Evolutionary conservation across 2,888 invertebrate genomes (phyloP), one percentile per base, ranked within the genome.

Genomic region (Yponomeuta plumbellus): DNA sequence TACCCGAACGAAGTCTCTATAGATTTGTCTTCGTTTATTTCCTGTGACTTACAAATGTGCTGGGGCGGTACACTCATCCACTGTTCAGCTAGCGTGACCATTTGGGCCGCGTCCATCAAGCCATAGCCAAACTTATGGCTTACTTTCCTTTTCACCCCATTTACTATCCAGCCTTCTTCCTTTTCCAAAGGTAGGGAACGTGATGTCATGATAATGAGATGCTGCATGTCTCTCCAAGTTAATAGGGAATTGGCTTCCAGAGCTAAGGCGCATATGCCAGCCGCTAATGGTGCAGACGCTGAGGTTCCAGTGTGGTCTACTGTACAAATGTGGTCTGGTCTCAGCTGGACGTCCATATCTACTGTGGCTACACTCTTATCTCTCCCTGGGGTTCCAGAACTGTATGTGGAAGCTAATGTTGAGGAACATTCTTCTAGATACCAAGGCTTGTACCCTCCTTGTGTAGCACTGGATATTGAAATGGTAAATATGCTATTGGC

Each of bases 341-440:
- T 92, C 68, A 97, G 90, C 74, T 95, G 93, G 0, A 96, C 96
- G 79, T 97, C 97, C 97, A 97, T 97, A 81, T 97, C 97, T 44
- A 97, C 97, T 0, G 97, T 97, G 5, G 97, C 96, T 1, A 97
- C 97, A 79, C 97, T 97, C 81, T 97, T 97, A 80, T 97, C 97
- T 72, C 95, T 94, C 0, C 97, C 97, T 0, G 97, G 98, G 0
- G 97, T 97, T 2, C 99, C 99, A 10, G 98, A 98, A 80, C 98
- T 98, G 88, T 99, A 99, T 0, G 99, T 99, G 21, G 99, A 97
- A 2, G 99, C 98, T 72, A 99, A 88, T 1, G 99, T 99, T n/a
- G 99, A 99, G 1, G 99, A 98, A 82, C 99, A 99, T 85, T 99
- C 98, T 88, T 99, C 99, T 75, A 99, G 93, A 86, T 99, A 99